Percentiles rank a stretch among this genome's conserved stretches.
These are phyloP conservation scores for Erannis defoliaria DNA, from an alignment of 2,888 invertebrate species.

Conservation along the genomic window DNA sequence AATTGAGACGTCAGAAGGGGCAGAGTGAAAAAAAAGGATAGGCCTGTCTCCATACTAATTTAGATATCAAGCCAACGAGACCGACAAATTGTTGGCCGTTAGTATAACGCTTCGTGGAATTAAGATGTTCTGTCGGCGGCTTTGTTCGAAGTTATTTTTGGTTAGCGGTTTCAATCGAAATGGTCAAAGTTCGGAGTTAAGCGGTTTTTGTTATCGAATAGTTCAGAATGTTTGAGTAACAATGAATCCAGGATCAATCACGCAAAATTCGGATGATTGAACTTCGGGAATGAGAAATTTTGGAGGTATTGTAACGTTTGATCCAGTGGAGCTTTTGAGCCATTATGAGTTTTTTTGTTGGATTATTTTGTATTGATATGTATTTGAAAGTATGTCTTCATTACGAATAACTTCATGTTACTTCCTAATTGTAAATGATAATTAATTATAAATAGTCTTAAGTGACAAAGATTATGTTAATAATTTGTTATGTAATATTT, in stretches of 20 bases:
- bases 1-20: conserved; percentile 76
- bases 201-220: conserved; percentile 68
- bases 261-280: conserved; percentile 45
- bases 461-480: too few relatives aligned
- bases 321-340: conserved; percentile 13
- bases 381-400: background rate
- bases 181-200: conserved; percentile 49
- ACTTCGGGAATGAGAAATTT: conserved; percentile 38
- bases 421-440: too few relatives aligned
- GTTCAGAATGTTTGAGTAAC: conserved; percentile 56
- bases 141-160: conserved; percentile 51
- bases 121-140: conserved; percentile 52
- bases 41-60: conserved; percentile 81
- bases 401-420: too few relatives aligned
- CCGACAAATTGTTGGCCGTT: conserved; percentile 80
- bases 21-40: conserved; percentile 64
- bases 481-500: background rate
- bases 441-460: too few relatives aligned
- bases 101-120: conserved; percentile 74
- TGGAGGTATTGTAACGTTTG: conserved; percentile 32
- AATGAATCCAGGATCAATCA: conserved; percentile 54
- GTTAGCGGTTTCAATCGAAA: conserved; percentile 41
- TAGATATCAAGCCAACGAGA: conserved; percentile 80
- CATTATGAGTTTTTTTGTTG: conserved; percentile 1
- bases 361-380: background rate